phyloP scores from a whole-genome alignment of 2,888 invertebrate species.

The Lochmaea capreae region DNA sequence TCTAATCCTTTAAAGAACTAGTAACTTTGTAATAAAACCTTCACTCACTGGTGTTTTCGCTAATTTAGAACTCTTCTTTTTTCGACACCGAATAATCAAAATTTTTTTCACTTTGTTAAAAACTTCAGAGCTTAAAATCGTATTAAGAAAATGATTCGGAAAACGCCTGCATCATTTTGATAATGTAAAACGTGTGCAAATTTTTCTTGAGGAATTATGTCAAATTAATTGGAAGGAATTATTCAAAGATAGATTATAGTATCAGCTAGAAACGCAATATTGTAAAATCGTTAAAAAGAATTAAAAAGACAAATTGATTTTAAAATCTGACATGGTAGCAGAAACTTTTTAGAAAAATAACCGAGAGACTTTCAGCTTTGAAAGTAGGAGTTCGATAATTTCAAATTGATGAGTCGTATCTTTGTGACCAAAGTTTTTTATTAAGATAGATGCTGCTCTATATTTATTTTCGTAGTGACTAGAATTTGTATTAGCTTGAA shows the following conservation, averaged over 20 bases:
- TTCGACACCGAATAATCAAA: no score
- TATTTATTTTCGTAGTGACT: background rate
- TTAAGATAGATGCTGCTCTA: background rate
- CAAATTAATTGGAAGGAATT: background rate
- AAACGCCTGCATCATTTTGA: no score
- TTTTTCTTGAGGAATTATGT: background rate
- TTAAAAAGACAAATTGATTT: background rate
- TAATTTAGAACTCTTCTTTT: no score
- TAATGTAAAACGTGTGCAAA: no score
- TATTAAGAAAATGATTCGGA: no score
- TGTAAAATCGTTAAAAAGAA: background rate
- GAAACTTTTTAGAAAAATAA: background rate
- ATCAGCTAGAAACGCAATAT: background rate
- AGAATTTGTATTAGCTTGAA: no score
- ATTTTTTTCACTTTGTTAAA: no score
- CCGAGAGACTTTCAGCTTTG: background rate
- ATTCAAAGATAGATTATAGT: background rate
- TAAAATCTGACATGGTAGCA: background rate
- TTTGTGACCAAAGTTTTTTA: background rate
- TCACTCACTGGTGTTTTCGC: no score
- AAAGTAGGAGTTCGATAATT: background rate
- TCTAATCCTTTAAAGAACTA: no score
- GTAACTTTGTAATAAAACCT: no score
- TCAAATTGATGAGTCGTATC: background rate
- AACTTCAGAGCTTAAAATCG: no score